These are phyloP conservation scores for Mionectes olivaceus DNA, from an alignment of 2,797 vertebrate genomes.

Conservation along the genomic window DNA sequence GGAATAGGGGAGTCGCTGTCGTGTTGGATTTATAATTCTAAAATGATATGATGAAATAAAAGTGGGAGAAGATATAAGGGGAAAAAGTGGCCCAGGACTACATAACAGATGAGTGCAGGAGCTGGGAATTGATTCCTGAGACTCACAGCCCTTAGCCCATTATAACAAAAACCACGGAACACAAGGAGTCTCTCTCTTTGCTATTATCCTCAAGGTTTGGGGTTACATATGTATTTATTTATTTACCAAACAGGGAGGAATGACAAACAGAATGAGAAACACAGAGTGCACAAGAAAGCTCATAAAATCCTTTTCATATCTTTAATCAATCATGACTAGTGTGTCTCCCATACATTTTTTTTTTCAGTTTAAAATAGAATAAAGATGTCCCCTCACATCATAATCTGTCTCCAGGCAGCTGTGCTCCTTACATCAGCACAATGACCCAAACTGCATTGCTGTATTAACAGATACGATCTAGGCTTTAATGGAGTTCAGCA, in stretches of 20 bases:
- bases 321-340: slow-evolving; percentile 77
- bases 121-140: neutral
- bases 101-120: neutral
- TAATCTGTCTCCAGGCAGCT: slow-evolving; percentile 77
- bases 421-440: slow-evolving; percentile 75
- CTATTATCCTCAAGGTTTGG: slow-evolving; percentile 18
- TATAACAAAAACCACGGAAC: neutral
- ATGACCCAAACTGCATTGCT: slow-evolving; percentile 77
- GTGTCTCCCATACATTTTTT: slow-evolving; percentile 61
- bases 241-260: slow-evolving; percentile 16
- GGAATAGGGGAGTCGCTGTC: neutral
- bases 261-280: slow-evolving; percentile 37
- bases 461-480: slow-evolving; percentile 81
- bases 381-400: slow-evolving; percentile 71
- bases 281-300: neutral
- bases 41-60: neutral
- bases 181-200: neutral
- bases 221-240: slow-evolving; percentile 42
- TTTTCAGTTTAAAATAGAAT: slow-evolving; percentile 74
- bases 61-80: neutral
- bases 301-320: slow-evolving; percentile 69
- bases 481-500: slow-evolving; percentile 81
- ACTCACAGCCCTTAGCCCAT: neutral
- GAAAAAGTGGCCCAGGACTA: neutral
- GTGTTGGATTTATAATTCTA: neutral